These are phyloP conservation scores for Ormyrus rosae DNA, from an alignment of 2,888 invertebrate genomes.

Conservation along the genomic window DNA sequence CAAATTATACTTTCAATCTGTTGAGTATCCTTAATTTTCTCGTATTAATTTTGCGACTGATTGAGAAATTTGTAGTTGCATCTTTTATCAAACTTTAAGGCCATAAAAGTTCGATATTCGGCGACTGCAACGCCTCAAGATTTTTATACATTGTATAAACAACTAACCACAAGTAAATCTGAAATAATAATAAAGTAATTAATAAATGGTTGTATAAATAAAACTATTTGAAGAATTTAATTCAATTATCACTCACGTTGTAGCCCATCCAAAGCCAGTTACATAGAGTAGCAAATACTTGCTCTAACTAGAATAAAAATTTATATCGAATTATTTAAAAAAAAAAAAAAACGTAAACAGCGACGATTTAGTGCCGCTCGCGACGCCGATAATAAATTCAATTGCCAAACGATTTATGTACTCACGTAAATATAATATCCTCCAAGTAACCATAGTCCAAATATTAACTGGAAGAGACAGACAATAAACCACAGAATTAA, in stretches of 20 bases:
- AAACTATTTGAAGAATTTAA: too few relatives aligned
- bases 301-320: conserved; percentile 80
- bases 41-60: too few relatives aligned
- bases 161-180: conserved; percentile 92
- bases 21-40: too few relatives aligned
- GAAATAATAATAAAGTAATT: conserved; percentile 70
- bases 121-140: conserved; percentile 88
- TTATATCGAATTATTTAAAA: conserved; percentile 7
- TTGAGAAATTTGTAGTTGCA: too few relatives aligned
- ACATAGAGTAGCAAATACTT: conserved; percentile 85
- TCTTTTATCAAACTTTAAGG: conserved; percentile 73
- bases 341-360: conserved; percentile 60
- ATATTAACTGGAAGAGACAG: conserved; percentile 85
- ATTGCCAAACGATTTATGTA: too few relatives aligned
- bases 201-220: too few relatives aligned
- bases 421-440: conserved; percentile 95
- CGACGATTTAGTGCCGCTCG: too few relatives aligned
- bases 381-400: too few relatives aligned
- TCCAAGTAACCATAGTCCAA: conserved; percentile 90
- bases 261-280: conserved; percentile 91
- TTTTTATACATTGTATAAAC: conserved; percentile 91
- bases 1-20: too few relatives aligned
- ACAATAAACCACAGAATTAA: conserved; percentile 82
- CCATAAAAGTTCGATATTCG: conserved; percentile 89
- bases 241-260: conserved; percentile 81